Evolutionary conservation across 2,113 vertebrate species (phyloP), one percentile per base, ranked within the genome.

Genomic region (Elephas maximus): DNA sequence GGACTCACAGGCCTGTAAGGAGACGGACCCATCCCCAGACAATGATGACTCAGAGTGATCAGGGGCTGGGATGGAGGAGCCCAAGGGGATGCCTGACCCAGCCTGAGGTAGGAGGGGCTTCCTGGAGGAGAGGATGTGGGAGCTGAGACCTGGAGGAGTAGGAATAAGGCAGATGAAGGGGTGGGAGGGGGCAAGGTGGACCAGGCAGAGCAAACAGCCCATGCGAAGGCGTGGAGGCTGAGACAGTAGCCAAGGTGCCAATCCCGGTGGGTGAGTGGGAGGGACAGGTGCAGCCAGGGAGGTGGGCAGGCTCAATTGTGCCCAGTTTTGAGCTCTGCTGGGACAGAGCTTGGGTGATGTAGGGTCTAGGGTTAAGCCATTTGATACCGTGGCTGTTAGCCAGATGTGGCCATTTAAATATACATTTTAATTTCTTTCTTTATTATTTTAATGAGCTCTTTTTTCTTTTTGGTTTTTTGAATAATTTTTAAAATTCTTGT

Each of bases 111-210:
- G 11, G 53, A 74, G 37, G 41, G 48, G 21, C 87, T 96, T 78
- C 74, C 96, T 69, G 96, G 88, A 90, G 53, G 84, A 93, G 62
- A 74, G 5, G 4, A n/a, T 21, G 26, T 41, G 62, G 62, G 37
- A 41, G 18, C 45, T 28, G 45, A 67, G 69, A 83, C 45, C 74
- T 53, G 76, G 69, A 93, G 45, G 53, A 74, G 60, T 0, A 78
- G 30, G n/a, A 44, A 73, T 45, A 76, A 45, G 48, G 60, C 45
- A 45, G 53, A 73, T 12, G 18, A 6, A 26, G 69, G 53, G 73
- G 76, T 26, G 73, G 65, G 77, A 12, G 8, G 44, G 28, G 28
- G 2, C 8, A 37, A 9, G 62, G 8, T 8, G 6, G 9, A 12
- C 60, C 65, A 57, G 23, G 69, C n/a, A 57, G 37, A 11, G 6